A percentile compares a stretch with the other conserved stretches of the same genome.
Conservation (phyloP, 1,140 invertebrate genomes). For the Aporrectodea caliginosa region DNA sequence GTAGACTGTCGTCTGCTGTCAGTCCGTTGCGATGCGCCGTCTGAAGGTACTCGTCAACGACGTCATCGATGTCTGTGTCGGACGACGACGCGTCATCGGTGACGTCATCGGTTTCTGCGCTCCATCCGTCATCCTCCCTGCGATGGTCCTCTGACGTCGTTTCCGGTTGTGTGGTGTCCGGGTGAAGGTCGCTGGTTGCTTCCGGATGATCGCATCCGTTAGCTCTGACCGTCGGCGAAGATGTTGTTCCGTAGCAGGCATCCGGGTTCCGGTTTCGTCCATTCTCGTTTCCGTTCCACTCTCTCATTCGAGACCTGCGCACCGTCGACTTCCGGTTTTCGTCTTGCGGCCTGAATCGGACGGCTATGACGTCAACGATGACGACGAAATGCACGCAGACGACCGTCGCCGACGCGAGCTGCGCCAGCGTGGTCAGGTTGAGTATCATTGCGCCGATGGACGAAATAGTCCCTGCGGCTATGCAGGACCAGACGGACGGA, state of each 20-base stretch:
- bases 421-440: neutral
- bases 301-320: neutral
- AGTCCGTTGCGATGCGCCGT: neutral
- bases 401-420: neutral
- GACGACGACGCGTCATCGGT: neutral
- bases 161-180: neutral
- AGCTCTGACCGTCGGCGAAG: too few relatives aligned
- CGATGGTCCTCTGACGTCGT: neutral
- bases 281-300: neutral
- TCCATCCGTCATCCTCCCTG: neutral
- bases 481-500: neutral
- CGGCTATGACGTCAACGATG: neutral
- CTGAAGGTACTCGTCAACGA: neutral
- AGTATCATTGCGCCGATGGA: neutral
- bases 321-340: neutral
- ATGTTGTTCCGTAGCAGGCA: neutral
- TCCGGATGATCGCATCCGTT: neutral
- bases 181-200: neutral
- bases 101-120: neutral
- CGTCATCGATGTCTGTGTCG: neutral
- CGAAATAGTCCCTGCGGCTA: neutral
- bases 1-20: neutral
- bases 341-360: neutral
- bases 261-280: neutral
- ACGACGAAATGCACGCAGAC: neutral